These are phyloP conservation scores for Stylophora pistillata DNA, from an alignment of 64 coral and sea anemone genomes.

Conservation along the genomic window DNA sequence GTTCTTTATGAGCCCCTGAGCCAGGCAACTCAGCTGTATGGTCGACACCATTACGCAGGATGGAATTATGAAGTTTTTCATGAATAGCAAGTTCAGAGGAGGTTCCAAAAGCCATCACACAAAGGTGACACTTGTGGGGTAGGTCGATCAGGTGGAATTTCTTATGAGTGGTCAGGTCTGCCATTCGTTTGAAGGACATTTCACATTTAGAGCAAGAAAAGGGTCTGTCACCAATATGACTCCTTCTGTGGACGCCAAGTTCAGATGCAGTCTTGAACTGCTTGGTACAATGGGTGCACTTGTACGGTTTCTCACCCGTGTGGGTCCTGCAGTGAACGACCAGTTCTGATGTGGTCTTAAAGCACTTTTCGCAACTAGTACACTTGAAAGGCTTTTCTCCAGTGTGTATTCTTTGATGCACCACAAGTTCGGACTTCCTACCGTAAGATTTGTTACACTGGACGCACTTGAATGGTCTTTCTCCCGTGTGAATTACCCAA, in stretches of 20 bases:
- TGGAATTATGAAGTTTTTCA: constrained; percentile 9
- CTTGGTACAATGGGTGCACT: constrained; percentile 25
- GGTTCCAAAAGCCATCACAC: constrained; percentile 42
- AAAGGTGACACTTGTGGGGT: constrained; percentile 33
- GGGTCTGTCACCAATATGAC: constrained; percentile 43
- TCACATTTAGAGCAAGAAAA: constrained; percentile 26
- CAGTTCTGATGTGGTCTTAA: constrained; percentile 39
- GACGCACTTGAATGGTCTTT: constrained; percentile 19
- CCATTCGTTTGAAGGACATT: constrained; percentile 34
- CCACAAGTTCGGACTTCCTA: constrained; percentile 30
- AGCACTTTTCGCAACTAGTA: constrained; percentile 39
- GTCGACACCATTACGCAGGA: background rate
- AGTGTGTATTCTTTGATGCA: constrained; percentile 43
- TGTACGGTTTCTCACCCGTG: constrained; percentile 54
- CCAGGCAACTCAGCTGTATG: background rate
- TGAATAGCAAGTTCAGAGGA: constrained; percentile 28
- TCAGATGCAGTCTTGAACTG: constrained; percentile 47
- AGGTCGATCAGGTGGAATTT: constrained; percentile 35
- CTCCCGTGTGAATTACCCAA: constrained; percentile 44
- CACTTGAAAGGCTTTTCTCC: constrained; percentile 49
- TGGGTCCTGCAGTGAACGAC: constrained; percentile 36
- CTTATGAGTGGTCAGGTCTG: constrained; percentile 29
- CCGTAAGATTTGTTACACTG: constrained; percentile 50
- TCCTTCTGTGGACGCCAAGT: constrained; percentile 40
- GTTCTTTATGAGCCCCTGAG: background rate